Evolutionary conservation across 2,797 vertebrate genomes (phyloP).

Genomic region (Novumbra hubbsi): DNA sequence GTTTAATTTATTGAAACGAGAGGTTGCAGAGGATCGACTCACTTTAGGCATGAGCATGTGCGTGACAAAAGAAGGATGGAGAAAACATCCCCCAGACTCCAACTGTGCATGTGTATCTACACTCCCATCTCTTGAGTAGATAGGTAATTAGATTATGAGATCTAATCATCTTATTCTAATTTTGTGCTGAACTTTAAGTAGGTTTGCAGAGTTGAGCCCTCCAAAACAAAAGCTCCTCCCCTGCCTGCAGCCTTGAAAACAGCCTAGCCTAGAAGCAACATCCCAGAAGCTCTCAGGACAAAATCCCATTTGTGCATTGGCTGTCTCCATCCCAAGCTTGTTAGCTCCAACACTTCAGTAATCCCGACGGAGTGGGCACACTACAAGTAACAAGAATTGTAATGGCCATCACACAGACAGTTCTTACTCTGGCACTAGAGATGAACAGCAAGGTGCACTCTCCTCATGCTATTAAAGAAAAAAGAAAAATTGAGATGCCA

Average conservation of each 20-base stretch:
- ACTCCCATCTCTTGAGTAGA: conserved; percentile 54
- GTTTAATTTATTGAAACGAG: too few relatives aligned
- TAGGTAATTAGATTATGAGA: conserved; percentile 70
- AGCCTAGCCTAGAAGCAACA: conserved; percentile 28
- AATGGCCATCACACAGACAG: conserved; percentile 76
- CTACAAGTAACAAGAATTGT: conserved; percentile 64
- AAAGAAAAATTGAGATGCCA: conserved; percentile 24
- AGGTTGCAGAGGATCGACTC: too few relatives aligned
- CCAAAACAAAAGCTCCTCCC: conserved; percentile 24
- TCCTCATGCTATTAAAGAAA: conserved; percentile 62
- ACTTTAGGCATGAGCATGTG: background rate
- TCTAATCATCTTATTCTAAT: conserved; percentile 64
- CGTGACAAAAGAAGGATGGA: background rate
- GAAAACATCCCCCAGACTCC: conserved; percentile 36
- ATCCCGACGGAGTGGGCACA: conserved; percentile 67
- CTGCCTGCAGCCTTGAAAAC: background rate
- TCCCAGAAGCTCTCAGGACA: conserved; percentile 70
- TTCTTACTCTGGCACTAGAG: conserved; percentile 54
- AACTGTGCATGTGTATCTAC: conserved; percentile 1
- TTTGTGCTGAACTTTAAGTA: conserved; percentile 41
- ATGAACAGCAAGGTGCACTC: conserved; percentile 70
- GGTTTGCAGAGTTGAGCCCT: conserved; percentile 31
- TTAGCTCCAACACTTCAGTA: conserved; percentile 79
- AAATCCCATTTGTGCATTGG: conserved; percentile 77
- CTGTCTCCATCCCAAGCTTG: conserved; percentile 76